These are phyloP conservation scores for Aphaenogaster rudis DNA, from an alignment of 1,140 invertebrate species.

Conservation along the genomic window DNA sequence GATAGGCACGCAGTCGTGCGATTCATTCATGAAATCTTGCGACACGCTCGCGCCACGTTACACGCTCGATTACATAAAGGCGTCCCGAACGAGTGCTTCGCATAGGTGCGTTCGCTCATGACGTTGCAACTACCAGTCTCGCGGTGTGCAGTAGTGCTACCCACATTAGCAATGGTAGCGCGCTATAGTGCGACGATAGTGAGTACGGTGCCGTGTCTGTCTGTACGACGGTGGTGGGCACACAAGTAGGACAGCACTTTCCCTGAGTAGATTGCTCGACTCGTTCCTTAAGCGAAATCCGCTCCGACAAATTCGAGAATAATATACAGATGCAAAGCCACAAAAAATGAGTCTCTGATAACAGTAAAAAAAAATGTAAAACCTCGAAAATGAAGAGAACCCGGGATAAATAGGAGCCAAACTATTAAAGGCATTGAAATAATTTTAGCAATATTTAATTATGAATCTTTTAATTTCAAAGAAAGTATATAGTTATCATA, in stretches of 20 bases:
- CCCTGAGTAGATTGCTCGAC: constrained; percentile 61
- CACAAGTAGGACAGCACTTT: constrained; percentile 71
- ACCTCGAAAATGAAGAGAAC: not conserved
- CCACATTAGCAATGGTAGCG: constrained; percentile 30
- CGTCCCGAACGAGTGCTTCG: constrained; percentile 44
- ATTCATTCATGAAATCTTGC: constrained; percentile 72
- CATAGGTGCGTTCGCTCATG: constrained; percentile 52
- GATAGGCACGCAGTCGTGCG: constrained; percentile 40
- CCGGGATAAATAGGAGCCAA: not conserved
- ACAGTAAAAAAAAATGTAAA: not conserved
- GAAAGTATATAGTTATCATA: not conserved
- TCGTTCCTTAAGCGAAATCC: constrained; percentile 51
- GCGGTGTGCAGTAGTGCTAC: not conserved
- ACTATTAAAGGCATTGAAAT: not conserved
- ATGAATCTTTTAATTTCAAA: not conserved
- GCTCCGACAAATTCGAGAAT: constrained; percentile 24
- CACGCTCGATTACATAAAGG: constrained; percentile 68
- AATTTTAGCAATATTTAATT: constrained; percentile 1
- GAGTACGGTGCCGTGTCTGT: constrained; percentile 29
- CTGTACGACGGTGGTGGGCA: constrained; percentile 35
- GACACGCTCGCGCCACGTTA: constrained; percentile 61
- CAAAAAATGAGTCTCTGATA: not conserved
- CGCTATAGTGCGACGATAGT: constrained; percentile 24
- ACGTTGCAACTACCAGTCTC: constrained; percentile 43
- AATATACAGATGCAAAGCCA: not conserved